phyloP scores from a whole-genome alignment of 2,797 vertebrate species.

The Gallinago nigripennis region DNA sequence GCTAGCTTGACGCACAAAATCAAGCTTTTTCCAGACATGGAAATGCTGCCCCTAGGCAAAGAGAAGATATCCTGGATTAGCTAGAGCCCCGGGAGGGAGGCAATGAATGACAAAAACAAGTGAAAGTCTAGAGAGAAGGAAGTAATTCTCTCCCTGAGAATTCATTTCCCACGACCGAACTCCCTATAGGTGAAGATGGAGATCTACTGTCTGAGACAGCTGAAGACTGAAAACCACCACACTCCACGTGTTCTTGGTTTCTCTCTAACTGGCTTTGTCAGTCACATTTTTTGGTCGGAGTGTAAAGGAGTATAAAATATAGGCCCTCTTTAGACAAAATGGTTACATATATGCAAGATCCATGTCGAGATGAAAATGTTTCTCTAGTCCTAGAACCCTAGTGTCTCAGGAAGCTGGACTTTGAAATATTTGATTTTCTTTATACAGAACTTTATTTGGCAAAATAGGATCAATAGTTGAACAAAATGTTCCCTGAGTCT shows the following conservation, averaged over 20 bases:
- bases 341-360: neutral
- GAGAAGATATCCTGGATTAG: neutral
- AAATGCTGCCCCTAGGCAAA: neutral
- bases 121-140: conserved; percentile 20
- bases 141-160: neutral
- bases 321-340: neutral
- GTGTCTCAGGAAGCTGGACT: neutral
- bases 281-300: neutral
- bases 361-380: neutral
- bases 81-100: neutral
- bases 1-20: neutral
- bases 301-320: neutral
- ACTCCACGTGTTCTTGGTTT: neutral
- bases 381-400: neutral
- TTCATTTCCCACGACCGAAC: neutral
- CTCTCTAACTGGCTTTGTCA: neutral
- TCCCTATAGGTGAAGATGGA: neutral
- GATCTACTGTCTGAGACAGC: neutral
- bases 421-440: neutral
- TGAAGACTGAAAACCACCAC: neutral
- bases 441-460: neutral
- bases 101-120: neutral
- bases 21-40: neutral
- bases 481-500: neutral
- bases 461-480: neutral